phyloP scores from a whole-genome alignment of 2,797 vertebrate genomes.

The Notolepis coatsorum region DNA sequence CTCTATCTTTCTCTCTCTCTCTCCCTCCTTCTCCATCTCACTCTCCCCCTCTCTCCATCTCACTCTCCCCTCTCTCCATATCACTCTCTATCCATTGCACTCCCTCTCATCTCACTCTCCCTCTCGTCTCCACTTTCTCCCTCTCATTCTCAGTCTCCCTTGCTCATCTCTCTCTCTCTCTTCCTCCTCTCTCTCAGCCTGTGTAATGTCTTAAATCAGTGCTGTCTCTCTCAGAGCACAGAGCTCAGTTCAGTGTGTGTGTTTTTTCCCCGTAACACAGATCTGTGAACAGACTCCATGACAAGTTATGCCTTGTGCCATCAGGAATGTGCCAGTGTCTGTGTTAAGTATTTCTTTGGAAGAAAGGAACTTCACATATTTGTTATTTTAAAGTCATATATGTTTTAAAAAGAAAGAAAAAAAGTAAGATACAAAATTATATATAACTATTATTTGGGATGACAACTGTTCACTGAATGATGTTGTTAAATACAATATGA shows the following conservation, averaged over 20 bases:
- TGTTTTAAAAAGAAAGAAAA: too few species aligned
- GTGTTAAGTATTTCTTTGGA: constrained; percentile 47
- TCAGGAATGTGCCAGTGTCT: constrained; percentile 77
- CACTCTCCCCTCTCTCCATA: constrained; percentile 5
- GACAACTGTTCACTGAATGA: too few species aligned
- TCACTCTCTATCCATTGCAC: constrained; percentile 1
- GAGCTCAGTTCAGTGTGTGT: constrained; percentile 73
- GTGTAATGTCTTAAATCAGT: constrained; percentile 90
- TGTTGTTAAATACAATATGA: too few species aligned
- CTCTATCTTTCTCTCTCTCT: constrained; percentile 3
- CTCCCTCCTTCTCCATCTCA: neutral
- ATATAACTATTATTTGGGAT: too few species aligned
- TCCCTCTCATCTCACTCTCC: too few species aligned
- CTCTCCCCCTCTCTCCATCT: too few species aligned
- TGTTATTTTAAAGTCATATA: too few species aligned
- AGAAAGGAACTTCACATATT: constrained; percentile 49
- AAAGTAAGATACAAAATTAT: too few species aligned
- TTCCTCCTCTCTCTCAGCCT: constrained; percentile 75
- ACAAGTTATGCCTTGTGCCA: constrained; percentile 84
- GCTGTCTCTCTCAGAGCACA: constrained; percentile 83
- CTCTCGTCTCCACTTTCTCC: too few species aligned
- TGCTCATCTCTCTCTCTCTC: constrained; percentile 28
- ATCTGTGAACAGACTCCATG: constrained; percentile 75
- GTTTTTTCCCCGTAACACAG: constrained; percentile 71
- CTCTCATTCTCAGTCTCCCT: constrained; percentile 10